Base-by-base conservation (phyloP, 2,797 vertebrate species). In the Toxotes lorentzi region DNA sequence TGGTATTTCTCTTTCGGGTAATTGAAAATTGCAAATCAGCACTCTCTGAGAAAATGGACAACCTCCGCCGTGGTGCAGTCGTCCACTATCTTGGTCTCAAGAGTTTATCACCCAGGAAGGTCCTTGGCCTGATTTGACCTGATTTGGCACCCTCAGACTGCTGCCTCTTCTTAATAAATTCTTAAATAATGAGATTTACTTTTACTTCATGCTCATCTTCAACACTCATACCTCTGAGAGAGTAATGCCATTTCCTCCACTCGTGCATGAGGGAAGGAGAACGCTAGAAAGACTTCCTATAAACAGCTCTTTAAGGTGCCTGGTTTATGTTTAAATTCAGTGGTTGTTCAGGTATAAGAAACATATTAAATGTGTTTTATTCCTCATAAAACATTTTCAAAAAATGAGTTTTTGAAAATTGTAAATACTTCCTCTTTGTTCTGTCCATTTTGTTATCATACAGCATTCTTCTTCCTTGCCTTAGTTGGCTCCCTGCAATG, bases 181-280 rank as follows among this genome's bases (percentile, higher is more conserved):
- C 59, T 40, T 73, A 34, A 68, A 50, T 35, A 59, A 78, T 40
- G 1, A 68, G 41, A 68, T 83, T 47, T 23, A 47, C 50, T 69
- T 82, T 67, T 34, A 61, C 34, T 34, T 64, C 21, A 5, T 21
- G n/a, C 38, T 54, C 41, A 51, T 63, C 45, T 27, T 43, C 50
- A 34, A 17, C 43, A 77, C 23, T 64, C 21, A 27, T 19, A n/a
- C 40, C 12, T 41, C 30, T 72, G 30, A 71, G 50, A 56, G 10
- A 72, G 47, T 62, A 12, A 54, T 24, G 27, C n/a, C 5, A 24
- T 73, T 60, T 72, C 57, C 47, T 54, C 19, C 12, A 58, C 12
- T 53, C 38, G 24, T 59, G 53, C 30, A 3, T 27, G 23, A 24
- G 6, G 24, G 24, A 16, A 32, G 38, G 27, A 7, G n/a, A n/a